These are phyloP conservation scores for Calcarius ornatus DNA, from an alignment of 2,113 vertebrate species.

Conservation along the genomic window DNA sequence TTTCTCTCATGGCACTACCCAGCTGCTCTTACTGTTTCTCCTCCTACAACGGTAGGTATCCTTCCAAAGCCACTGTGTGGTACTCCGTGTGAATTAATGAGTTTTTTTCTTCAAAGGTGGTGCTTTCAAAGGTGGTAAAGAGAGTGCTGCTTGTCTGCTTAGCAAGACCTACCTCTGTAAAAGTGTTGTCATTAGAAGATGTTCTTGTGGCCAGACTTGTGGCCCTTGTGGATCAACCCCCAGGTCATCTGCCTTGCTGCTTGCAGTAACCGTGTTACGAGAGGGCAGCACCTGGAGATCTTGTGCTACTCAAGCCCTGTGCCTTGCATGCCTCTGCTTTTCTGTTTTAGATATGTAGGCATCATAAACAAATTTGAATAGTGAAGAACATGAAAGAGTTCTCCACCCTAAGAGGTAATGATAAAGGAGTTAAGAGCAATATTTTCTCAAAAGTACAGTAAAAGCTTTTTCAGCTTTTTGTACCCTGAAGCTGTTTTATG, in stretches of 20 bases:
- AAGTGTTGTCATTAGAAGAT: background rate
- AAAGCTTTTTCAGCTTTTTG: background rate
- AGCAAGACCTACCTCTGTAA: background rate
- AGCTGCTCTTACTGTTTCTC: background rate
- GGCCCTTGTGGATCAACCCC: background rate
- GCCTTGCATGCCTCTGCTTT: conserved; percentile 4
- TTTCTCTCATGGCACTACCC: background rate
- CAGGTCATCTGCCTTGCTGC: background rate
- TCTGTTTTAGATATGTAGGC: conserved; percentile 23
- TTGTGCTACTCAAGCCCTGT: background rate
- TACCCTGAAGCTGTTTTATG: background rate
- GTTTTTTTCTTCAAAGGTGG: background rate
- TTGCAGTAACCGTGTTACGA: background rate
- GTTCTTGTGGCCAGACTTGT: background rate
- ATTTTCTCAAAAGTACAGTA: background rate
- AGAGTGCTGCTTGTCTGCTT: conserved; percentile 12
- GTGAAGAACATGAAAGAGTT: background rate
- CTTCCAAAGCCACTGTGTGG: conserved; percentile 12
- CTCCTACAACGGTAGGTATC: conserved; percentile 50
- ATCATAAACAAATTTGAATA: background rate
- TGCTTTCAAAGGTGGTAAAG: background rate
- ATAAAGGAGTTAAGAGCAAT: background rate
- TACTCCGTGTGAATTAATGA: background rate
- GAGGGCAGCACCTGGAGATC: background rate
- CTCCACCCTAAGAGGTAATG: background rate